Evolutionary conservation across 2,888 invertebrate species (phyloP).

Genomic region (Conomelus anceps): DNA sequence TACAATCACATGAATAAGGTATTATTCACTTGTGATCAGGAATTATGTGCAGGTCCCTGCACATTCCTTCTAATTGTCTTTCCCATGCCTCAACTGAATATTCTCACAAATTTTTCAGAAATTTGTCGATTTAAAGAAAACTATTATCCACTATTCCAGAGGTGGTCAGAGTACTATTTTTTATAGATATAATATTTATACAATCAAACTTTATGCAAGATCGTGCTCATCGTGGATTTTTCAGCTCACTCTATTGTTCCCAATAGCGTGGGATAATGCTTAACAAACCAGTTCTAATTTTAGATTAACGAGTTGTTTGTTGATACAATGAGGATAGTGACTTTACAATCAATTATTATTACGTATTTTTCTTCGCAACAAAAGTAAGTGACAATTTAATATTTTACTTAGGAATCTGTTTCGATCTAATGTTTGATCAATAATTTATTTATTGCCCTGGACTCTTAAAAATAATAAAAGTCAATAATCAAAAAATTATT

Average conservation of each 20-base stretch:
- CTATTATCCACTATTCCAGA: no score
- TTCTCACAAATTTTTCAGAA: neutral
- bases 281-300: neutral
- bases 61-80: neutral
- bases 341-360: neutral
- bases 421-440: neutral
- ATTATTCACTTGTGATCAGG: neutral
- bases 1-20: neutral
- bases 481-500: no score
- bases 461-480: no score
- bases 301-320: neutral
- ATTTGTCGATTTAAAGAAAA: neutral
- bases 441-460: no score
- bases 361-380: neutral
- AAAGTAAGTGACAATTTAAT: neutral
- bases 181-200: neutral
- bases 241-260: neutral
- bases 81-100: neutral
- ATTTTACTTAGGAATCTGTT: neutral
- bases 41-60: neutral
- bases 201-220: neutral
- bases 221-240: neutral
- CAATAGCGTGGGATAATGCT: neutral
- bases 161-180: neutral
- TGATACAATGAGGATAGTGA: neutral